Conservation (phyloP, 2,888 invertebrate species). For the Lottia gigantea region DNA sequence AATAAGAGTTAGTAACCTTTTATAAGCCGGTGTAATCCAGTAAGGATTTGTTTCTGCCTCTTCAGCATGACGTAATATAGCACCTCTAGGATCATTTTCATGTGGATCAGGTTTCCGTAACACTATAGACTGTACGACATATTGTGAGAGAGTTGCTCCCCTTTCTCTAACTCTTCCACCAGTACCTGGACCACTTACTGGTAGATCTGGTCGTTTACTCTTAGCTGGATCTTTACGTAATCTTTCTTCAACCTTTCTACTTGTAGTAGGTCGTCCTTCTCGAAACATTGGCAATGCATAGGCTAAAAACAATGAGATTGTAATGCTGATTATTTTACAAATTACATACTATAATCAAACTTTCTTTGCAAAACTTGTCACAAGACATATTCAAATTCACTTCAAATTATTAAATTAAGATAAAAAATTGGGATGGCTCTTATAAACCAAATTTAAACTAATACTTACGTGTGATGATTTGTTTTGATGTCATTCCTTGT, state of each 20-base stretch:
- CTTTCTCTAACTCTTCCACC: slow-evolving; percentile 95
- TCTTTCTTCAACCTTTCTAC: slow-evolving; percentile 90
- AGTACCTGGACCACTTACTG: slow-evolving; percentile 71
- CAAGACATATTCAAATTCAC: too few relatives aligned
- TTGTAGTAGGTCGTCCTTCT: slow-evolving; percentile 81
- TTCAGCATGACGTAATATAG: slow-evolving; percentile 92
- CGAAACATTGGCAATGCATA: slow-evolving; percentile 93
- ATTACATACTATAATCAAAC: too few relatives aligned
- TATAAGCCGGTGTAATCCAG: slow-evolving; percentile 75
- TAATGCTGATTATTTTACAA: too few relatives aligned
- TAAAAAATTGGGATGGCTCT: too few relatives aligned
- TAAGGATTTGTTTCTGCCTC: slow-evolving; percentile 96
- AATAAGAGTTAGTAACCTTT: slow-evolving; percentile 42
- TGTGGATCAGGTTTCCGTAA: slow-evolving; percentile 77
- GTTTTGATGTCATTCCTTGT: slow-evolving; percentile 88
- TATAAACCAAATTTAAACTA: too few relatives aligned
- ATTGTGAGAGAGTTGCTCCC: slow-evolving; percentile 95
- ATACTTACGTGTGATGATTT: slow-evolving; percentile 88
- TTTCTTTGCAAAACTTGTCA: too few relatives aligned
- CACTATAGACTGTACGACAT: slow-evolving; percentile 94
- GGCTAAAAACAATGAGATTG: too few relatives aligned
- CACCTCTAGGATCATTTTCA: slow-evolving; percentile 87
- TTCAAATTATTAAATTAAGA: too few relatives aligned
- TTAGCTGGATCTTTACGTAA: slow-evolving; percentile 77
- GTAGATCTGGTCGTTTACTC: slow-evolving; percentile 72